Evolutionary conservation across 1,140 invertebrate genomes (phyloP).

Genomic region (Ericerus pela): DNA sequence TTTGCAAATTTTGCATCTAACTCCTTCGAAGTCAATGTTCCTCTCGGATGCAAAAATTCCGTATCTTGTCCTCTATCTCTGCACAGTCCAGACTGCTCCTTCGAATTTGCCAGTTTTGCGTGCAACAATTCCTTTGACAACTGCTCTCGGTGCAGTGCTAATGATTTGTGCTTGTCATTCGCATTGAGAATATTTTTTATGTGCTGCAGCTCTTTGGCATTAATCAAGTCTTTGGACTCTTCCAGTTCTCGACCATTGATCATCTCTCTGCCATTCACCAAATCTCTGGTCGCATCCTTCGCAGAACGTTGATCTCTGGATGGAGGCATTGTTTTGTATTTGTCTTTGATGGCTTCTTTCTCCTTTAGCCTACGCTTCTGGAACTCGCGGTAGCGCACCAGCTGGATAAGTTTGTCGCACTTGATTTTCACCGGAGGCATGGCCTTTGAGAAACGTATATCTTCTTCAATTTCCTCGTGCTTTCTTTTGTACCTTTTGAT

Average conservation of each 20-base stretch:
- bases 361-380: not conserved
- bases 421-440: not conserved
- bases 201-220: not conserved
- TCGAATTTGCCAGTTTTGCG: not conserved
- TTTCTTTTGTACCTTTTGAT: slow-evolving; percentile 80
- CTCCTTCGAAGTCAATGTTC: not conserved
- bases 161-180: not conserved
- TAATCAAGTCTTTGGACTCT: not conserved
- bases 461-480: slow-evolving; percentile 68
- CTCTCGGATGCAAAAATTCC: not conserved
- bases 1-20: not conserved
- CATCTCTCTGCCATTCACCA: not conserved
- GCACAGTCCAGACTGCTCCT: no score
- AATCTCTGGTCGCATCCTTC: not conserved
- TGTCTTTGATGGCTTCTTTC: not conserved
- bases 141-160: not conserved
- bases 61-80: not conserved
- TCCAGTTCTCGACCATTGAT: not conserved
- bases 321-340: not conserved
- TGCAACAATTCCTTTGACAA: not conserved
- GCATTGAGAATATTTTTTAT: not conserved
- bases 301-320: not conserved
- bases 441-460: slow-evolving; percentile 34
- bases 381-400: not conserved
- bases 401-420: not conserved